Evolutionary conservation across 2,113 vertebrate genomes (phyloP), one percentile per base, ranked within the genome.

Genomic region (Uropsilus gracilis): DNA sequence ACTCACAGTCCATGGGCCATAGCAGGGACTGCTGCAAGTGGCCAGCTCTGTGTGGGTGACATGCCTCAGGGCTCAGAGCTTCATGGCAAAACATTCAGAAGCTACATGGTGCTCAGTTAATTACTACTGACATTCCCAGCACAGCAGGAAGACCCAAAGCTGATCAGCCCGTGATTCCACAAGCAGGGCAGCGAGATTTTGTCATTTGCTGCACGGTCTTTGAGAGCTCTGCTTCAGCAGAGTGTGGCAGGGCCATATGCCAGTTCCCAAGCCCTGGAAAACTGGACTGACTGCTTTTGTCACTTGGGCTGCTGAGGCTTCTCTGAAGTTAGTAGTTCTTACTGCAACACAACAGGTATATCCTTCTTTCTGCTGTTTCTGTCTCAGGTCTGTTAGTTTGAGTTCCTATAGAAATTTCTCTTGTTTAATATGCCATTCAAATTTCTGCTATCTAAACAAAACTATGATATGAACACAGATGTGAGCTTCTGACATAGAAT

Each of bases 151-250:
- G 57, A 75, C 34, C 34, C 11, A 3, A 46, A 53, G 57, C 39
- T 64, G 42, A 59, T 83, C 37, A 28, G 0, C 1, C 7, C 71
- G 57, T 10, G 44, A 28, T n/a, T 61, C 37, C 73, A 26, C 1
- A 2, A 72, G 20, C 22, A 34, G 18, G n/a, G 28, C 20, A 28
- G 30, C 22, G 64, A 6, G 57, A 22, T 48, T 66, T 16, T 46
- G 46, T 42, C 0, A 0, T 53, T 80, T 14, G 7, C 9, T 2
- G 64, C 3, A 0, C 14, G 0, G 0, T 57, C 44, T 39, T 59
- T 12, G 4, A 3, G 0, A 0, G n/a, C 44, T 53, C 44, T 64
- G 44, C 32, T 39, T 57, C 93, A 59, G 26, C 26, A 46, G 44
- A 46, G 28, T 37, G 88, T 39, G 34, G 26, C 32, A 8, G 48